Conservation (phyloP, 2,888 invertebrate genomes). For the Acanthococcus lagerstroemiae region DNA sequence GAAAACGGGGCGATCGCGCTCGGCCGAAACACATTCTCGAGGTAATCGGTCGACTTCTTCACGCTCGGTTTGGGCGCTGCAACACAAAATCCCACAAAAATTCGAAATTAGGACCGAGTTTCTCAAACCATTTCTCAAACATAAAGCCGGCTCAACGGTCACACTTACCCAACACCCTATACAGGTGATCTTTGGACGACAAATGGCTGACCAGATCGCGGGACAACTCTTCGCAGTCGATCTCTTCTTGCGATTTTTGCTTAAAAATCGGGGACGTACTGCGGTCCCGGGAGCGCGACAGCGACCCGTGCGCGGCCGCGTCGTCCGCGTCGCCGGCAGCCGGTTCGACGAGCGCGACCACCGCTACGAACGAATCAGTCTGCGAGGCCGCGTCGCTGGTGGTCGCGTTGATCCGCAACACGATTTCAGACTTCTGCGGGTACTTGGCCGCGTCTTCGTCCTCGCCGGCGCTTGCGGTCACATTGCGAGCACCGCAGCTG, state of each 20-base stretch:
- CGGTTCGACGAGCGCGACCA: conserved; percentile 21
- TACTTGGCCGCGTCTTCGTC: background rate
- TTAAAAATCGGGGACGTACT: conserved; percentile 45
- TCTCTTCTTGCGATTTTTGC: conserved; percentile 60
- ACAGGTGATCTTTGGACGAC: conserved; percentile 54
- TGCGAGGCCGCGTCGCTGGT: conserved; percentile 54
- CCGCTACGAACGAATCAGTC: conserved; percentile 41
- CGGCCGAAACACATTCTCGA: conserved; percentile 47
- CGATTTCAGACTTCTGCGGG: conserved; percentile 52
- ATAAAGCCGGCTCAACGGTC: background rate
- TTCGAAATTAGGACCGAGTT: background rate
- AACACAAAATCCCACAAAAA: background rate
- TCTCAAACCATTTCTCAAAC: background rate
- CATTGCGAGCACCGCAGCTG: no score
- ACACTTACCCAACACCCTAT: conserved; percentile 51
- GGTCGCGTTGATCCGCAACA: conserved; percentile 51
- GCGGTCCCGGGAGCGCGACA: conserved; percentile 39
- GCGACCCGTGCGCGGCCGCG: background rate
- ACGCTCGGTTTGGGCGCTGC: conserved; percentile 55
- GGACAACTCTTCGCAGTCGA: conserved; percentile 64
- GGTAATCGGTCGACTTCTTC: conserved; percentile 59
- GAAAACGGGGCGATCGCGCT: conserved; percentile 36
- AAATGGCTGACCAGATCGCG: conserved; percentile 54
- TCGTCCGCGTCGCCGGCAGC: background rate
- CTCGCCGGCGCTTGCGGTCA: no score